Evolutionary conservation across 2,113 vertebrate genomes (phyloP).

Genomic region (Anoura caudifer): DNA sequence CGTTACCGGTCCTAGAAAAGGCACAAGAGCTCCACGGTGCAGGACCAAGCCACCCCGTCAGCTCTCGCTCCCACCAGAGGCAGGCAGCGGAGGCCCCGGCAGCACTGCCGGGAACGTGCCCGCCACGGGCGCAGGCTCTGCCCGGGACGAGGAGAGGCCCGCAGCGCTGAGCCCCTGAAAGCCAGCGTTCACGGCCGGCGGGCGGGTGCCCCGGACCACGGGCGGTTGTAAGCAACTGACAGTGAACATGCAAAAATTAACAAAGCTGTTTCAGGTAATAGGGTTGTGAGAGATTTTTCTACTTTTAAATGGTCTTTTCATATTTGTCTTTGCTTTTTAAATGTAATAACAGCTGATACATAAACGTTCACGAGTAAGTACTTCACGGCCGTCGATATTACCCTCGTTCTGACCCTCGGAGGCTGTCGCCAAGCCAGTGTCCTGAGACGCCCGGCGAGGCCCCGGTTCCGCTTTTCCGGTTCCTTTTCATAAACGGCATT

Average conservation of each 20-base stretch:
- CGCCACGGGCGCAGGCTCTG: background rate
- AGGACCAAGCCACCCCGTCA: background rate
- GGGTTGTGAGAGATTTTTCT: background rate
- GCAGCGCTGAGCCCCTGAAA: background rate
- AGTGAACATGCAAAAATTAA: background rate
- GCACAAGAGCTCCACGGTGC: background rate
- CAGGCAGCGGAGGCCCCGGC: background rate
- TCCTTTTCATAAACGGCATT: background rate
- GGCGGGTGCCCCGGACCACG: background rate
- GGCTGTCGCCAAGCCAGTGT: background rate
- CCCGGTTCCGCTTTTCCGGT: background rate
- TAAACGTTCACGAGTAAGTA: background rate
- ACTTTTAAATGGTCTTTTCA: background rate
- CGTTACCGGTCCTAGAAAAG: background rate
- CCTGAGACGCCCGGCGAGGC: background rate
- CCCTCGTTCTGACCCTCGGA: background rate
- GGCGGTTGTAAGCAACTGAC: background rate
- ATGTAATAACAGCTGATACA: background rate
- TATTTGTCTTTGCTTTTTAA: background rate
- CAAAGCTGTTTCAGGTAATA: background rate
- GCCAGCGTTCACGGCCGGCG: background rate
- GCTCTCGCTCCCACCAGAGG: background rate
- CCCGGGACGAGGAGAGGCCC: background rate
- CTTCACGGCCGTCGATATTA: background rate
- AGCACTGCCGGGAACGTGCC: background rate